These are phyloP conservation scores for Himalopsyche anomala DNA, from an alignment of 2,888 invertebrate species.

Conservation along the genomic window DNA sequence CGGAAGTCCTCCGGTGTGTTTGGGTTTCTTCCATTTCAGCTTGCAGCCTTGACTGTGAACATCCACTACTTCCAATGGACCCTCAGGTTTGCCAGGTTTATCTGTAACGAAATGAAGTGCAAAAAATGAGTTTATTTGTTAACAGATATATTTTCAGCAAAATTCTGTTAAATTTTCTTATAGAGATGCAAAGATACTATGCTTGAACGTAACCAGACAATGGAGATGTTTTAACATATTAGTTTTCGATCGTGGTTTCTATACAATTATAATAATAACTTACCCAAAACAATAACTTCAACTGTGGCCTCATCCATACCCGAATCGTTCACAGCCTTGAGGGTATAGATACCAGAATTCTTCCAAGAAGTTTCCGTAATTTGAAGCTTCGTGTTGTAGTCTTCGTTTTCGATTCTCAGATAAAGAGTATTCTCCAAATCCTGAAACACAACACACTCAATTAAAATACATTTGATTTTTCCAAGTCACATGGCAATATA, in stretches of 20 bases:
- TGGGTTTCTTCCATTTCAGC: conserved; percentile 95
- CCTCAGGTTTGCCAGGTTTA: conserved; percentile 92
- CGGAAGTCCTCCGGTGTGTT: conserved; percentile 96
- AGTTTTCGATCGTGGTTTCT: too few relatives aligned
- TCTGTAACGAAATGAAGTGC: conserved; percentile 73
- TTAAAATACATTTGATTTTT: not conserved
- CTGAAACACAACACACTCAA: conserved; percentile 68
- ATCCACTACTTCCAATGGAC: conserved; percentile 93
- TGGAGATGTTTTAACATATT: too few relatives aligned
- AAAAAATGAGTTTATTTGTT: not conserved
- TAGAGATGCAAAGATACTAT: too few relatives aligned
- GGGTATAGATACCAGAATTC: conserved; percentile 92
- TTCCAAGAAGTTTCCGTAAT: conserved; percentile 88
- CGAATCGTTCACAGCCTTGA: conserved; percentile 94
- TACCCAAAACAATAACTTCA: conserved; percentile 90
- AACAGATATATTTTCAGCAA: too few relatives aligned
- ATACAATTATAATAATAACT: conserved; percentile 65
- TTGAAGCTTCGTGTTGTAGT: conserved; percentile 92
- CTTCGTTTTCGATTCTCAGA: conserved; percentile 90
- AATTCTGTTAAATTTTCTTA: too few relatives aligned
- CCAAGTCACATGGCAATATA: too few relatives aligned
- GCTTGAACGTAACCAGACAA: too few relatives aligned
- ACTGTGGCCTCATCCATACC: conserved; percentile 96
- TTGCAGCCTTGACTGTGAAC: conserved; percentile 96
- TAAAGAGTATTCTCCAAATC: conserved; percentile 82